These are phyloP conservation scores for Cataglyphis hispanica DNA, from an alignment of 1,140 invertebrate genomes.

Conservation along the genomic window DNA sequence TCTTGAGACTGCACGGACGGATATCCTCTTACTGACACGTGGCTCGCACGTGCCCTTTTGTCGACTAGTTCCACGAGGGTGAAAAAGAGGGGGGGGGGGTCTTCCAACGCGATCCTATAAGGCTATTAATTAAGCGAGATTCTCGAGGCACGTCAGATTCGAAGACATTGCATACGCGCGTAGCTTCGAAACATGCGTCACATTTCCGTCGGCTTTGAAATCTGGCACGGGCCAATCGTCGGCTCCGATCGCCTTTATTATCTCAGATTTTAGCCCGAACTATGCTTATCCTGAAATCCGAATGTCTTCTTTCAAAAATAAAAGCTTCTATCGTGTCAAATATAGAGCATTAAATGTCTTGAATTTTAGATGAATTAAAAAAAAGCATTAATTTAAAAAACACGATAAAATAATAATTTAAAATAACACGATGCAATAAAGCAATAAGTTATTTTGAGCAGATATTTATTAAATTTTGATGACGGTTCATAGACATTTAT, in stretches of 20 bases:
- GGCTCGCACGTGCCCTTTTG: conserved; percentile 82
- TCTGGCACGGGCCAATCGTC: conserved; percentile 58
- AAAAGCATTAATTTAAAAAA: too few relatives aligned
- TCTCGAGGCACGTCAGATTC: conserved; percentile 81
- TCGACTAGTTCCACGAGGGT: conserved; percentile 67
- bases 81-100: conserved; percentile 60
- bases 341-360: not conserved
- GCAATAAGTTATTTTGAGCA: too few relatives aligned
- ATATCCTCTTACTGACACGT: conserved; percentile 86
- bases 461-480: too few relatives aligned
- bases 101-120: conserved; percentile 69
- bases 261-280: conserved; percentile 38
- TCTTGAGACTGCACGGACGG: conserved; percentile 76
- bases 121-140: conserved; percentile 85
- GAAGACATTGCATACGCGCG: conserved; percentile 52
- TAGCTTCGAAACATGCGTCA: conserved; percentile 57
- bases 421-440: not conserved
- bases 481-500: too few relatives aligned
- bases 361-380: not conserved
- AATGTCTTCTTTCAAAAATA: not conserved
- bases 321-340: not conserved
- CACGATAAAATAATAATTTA: too few relatives aligned
- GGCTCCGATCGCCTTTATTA: conserved; percentile 58
- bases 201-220: conserved; percentile 67
- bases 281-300: conserved; percentile 22